phyloP scores from a whole-genome alignment of 2,113 vertebrate species.

The Nesospiza acunhae region DNA sequence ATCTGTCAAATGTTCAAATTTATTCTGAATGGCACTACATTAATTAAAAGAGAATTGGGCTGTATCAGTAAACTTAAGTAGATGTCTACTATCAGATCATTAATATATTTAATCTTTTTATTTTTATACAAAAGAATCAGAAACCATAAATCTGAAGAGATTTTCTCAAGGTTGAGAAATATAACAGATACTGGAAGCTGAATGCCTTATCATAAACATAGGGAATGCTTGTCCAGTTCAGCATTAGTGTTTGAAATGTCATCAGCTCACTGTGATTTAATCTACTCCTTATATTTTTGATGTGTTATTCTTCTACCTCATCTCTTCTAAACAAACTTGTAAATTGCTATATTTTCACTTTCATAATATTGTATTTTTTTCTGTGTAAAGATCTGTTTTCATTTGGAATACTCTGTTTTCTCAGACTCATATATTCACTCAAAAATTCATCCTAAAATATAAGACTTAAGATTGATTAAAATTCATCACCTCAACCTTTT shows the following conservation, averaged over 20 bases:
- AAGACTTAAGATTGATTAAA: not conserved
- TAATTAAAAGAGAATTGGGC: not conserved
- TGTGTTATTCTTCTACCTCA: not conserved
- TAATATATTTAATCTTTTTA: not conserved
- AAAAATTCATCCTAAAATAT: not conserved
- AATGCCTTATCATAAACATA: not conserved
- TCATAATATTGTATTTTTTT: not conserved
- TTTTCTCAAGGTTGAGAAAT: not conserved
- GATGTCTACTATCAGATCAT: not conserved
- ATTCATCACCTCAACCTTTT: not conserved
- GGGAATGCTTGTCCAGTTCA: not conserved
- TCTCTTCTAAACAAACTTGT: not conserved
- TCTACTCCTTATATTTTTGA: not conserved
- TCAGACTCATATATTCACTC: not conserved
- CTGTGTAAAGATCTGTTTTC: not conserved
- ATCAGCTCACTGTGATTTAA: not conserved
- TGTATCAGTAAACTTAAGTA: not conserved
- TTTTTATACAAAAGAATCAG: not conserved
- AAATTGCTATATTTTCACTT: not conserved
- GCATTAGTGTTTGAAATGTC: not conserved
- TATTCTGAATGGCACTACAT: not conserved
- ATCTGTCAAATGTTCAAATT: not conserved
- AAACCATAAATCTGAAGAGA: not conserved
- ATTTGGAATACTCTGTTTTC: not conserved
- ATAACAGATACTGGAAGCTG: not conserved